Percentiles rank a stretch among this genome's conserved stretches.
phyloP scores from a whole-genome alignment of 2,888 invertebrate genomes.

The Leucoma salicis region DNA sequence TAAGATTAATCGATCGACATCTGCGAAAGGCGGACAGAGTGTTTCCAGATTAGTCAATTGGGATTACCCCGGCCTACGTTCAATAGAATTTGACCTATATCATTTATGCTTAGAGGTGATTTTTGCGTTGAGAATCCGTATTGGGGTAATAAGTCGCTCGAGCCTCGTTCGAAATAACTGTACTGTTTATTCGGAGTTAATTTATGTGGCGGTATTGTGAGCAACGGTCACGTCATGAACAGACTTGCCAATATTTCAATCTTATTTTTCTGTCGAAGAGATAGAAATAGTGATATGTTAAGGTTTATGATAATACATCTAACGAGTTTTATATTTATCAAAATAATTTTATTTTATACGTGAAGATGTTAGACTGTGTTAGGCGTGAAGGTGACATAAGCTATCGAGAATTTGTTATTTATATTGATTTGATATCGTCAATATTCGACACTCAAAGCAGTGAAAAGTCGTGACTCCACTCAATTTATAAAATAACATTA shows the following conservation, averaged over 20 bases:
- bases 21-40: slow-evolving; percentile 64
- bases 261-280: background rate
- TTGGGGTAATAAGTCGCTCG: slow-evolving; percentile 39
- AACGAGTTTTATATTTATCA: no score
- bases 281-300: no score
- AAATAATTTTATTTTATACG: no score
- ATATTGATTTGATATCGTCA: no score
- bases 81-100: slow-evolving; percentile 31
- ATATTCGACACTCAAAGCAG: no score
- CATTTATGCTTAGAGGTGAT: slow-evolving; percentile 18
- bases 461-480: no score
- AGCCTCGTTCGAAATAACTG: slow-evolving; percentile 39
- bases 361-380: no score
- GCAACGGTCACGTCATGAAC: slow-evolving; percentile 36
- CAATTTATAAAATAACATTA: no score
- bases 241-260: slow-evolving; percentile 20
- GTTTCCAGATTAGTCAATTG: slow-evolving; percentile 71
- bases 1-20: slow-evolving; percentile 74
- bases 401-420: no score
- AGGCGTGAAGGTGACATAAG: no score
- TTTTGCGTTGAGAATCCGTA: slow-evolving; percentile 13
- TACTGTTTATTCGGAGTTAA: slow-evolving; percentile 33
- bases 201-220: slow-evolving; percentile 48
- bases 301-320: no score
- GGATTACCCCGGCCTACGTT: slow-evolving; percentile 43